Evolutionary conservation across 1,140 invertebrate species (phyloP), one percentile per base, ranked within the genome.

Genomic region (Holcopasites calliopsidis): DNA sequence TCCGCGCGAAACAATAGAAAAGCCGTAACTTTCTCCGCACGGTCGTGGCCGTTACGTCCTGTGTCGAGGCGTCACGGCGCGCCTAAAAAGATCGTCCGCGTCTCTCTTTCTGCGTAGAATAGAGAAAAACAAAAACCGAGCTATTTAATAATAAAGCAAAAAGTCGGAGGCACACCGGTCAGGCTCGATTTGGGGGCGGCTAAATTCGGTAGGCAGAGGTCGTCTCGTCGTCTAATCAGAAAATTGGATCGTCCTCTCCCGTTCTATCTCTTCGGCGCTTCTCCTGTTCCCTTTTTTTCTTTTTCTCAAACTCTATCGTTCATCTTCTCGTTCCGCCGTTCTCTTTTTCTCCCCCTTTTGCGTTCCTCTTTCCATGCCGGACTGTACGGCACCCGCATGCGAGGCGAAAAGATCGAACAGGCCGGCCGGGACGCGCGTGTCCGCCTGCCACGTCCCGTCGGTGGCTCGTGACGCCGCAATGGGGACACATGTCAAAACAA

Each of bases 401-500:
- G 75, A 84, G 84, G 77, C 72, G 80, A 72, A 64, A n/a, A 83
- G 79, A 49, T 50, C 75, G 79, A 83, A 82, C 73, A 71, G 77
- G 75, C n/a, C 82, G 80, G 61, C 69, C 77, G 80, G 80, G 77
- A 77, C 72, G 75, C 73, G 68, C 62, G 82, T 80, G 74, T 79
- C 80, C 79, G 78, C 77, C 23, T 44, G 61, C 44, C 65, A 35
- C 65, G 47, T 44, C 71, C 47, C 35, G 64, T 68, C 55, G 62
- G n/a, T 35, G 80, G 40, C 52, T 40, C 64, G 47, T 3, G 44
- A n/a, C n/a, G 66, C 49, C 55, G 89, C 88, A 90, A 89, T 87
- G 74, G 84, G 81, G 83, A 87, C 89, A 90, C 87, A 89, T 90
- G 89, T 90, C 89, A 90, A 91, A 90, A 91, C 90, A 91, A 90